phyloP scores from a whole-genome alignment of 2,797 vertebrate genomes.

The Darevskia nairensis region DNA sequence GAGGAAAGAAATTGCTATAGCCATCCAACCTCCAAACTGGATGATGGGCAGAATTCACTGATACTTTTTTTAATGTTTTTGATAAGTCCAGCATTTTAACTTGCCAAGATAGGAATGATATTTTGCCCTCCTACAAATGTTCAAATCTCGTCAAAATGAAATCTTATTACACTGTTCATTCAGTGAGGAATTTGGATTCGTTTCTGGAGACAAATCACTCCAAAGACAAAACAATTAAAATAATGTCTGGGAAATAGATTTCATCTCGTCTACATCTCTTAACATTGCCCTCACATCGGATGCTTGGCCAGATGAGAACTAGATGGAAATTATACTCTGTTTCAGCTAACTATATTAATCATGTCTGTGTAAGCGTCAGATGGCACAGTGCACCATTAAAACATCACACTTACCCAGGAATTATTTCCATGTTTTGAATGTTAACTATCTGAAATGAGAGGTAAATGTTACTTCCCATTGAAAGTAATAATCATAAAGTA shows the following conservation, averaged over 20 bases:
- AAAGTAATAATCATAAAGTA: constrained; percentile 12
- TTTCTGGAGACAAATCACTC: background rate
- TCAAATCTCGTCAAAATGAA: constrained; percentile 6
- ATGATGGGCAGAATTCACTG: background rate
- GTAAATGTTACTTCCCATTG: constrained; percentile 33
- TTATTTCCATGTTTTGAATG: constrained; percentile 9
- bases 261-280: background rate
- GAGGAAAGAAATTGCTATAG: background rate
- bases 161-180: constrained; percentile 6
- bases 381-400: background rate
- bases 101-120: constrained; percentile 13
- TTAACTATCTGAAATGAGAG: background rate
- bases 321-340: background rate
- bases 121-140: constrained; percentile 47
- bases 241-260: background rate
- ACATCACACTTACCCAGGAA: background rate
- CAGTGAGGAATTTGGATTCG: constrained; percentile 10
- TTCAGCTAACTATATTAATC: constrained; percentile 28
- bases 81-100: background rate
- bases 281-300: background rate
- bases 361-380: constrained; percentile 3
- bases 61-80: constrained; percentile 29
- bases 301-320: background rate
- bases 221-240: constrained; percentile 30
- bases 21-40: background rate